These are phyloP conservation scores for Tribolium madens DNA, from an alignment of 1,140 invertebrate genomes.

Conservation along the genomic window DNA sequence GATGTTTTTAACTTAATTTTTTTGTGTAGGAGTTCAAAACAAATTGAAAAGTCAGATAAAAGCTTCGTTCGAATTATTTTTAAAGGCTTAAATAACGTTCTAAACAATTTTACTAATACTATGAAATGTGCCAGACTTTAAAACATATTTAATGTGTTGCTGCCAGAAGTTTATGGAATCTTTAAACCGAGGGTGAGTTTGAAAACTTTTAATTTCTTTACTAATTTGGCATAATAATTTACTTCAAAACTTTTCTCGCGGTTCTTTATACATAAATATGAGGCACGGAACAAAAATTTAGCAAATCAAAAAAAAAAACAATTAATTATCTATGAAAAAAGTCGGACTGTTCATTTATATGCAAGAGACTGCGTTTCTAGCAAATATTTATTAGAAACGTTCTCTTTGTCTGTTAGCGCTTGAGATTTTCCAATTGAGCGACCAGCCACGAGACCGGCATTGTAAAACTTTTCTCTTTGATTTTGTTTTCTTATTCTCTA, in stretches of 20 bases:
- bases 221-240: conserved; percentile 40
- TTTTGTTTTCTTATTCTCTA: conserved; percentile 45
- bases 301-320: conserved; percentile 23
- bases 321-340: no score
- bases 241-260: conserved; percentile 14
- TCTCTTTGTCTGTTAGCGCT: conserved; percentile 53
- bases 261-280: conserved; percentile 6
- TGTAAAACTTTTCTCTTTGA: conserved; percentile 44
- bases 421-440: conserved; percentile 54
- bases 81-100: no score
- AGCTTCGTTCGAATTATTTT: no score
- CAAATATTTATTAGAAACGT: conserved; percentile 56
- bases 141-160: no score
- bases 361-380: conserved; percentile 42
- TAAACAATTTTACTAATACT: no score
- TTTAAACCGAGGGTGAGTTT: background rate
- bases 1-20: no score
- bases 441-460: conserved; percentile 50
- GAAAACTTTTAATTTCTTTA: conserved; percentile 34
- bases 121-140: no score
- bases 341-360: conserved; percentile 40
- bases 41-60: no score
- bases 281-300: conserved; percentile 10
- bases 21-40: no score
- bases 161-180: background rate